Conservation (phyloP, 2,888 invertebrate genomes). For the Abscondita cerata region DNA sequence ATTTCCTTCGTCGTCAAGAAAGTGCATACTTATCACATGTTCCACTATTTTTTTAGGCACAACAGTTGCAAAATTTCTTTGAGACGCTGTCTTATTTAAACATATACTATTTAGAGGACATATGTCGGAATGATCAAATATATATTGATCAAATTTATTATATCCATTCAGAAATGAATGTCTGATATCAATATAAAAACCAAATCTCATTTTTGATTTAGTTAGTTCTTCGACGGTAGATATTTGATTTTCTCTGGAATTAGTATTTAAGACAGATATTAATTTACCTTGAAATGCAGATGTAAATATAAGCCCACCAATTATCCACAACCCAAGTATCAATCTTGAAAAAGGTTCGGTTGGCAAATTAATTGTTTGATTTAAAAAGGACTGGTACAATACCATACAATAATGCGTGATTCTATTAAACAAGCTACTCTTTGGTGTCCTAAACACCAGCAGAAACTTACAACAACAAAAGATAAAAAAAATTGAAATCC, state of each 20-base stretch:
- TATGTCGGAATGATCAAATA: not conserved
- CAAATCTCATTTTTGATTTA: conserved; percentile 23
- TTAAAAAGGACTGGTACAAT: conserved; percentile 1
- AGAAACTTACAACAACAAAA: not conserved
- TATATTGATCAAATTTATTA: conserved; percentile 15
- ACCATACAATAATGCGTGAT: not conserved
- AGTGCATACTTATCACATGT: conserved; percentile 2
- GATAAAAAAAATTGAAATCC: not conserved
- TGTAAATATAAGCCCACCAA: not conserved
- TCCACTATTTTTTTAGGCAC: conserved; percentile 10
- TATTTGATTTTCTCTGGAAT: conserved; percentile 24
- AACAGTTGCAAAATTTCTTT: conserved; percentile 18
- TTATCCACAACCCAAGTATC: conserved; percentile 10
- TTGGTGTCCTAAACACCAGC: not conserved
- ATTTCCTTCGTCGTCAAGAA: conserved; percentile 9
- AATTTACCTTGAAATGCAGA: conserved; percentile 29
- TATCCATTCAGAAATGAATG: not conserved
- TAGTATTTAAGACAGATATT: conserved; percentile 20
- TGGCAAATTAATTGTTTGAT: conserved; percentile 10
- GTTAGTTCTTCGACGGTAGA: conserved; percentile 21
- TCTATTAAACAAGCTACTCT: not conserved
- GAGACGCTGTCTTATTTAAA: conserved; percentile 5
- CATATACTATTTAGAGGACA: conserved; percentile 6
- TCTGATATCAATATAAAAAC: not conserved
- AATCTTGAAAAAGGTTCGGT: not conserved